Evolutionary conservation across 2,113 vertebrate species (phyloP).

Genomic region (Dipodomys stephensi): DNA sequence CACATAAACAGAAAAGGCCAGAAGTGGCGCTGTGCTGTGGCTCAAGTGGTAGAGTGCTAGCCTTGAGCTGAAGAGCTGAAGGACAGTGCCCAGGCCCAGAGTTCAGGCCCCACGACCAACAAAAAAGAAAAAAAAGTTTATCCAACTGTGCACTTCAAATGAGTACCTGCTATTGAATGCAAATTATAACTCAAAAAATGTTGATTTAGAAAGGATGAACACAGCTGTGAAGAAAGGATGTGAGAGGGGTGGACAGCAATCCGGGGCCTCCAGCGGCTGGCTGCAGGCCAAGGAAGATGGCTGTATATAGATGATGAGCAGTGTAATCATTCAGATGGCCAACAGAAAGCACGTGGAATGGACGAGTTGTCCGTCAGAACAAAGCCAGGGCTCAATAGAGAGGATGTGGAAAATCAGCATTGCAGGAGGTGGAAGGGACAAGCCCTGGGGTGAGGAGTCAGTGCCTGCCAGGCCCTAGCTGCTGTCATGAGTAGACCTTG

Average conservation of each 20-base stretch:
- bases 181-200: neutral
- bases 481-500: neutral
- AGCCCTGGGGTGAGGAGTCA: neutral
- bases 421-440: neutral
- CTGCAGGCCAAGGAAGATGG: no score
- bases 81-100: no score
- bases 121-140: no score
- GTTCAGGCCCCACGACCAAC: no score
- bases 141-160: neutral
- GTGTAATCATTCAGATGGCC: neutral
- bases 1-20: no score
- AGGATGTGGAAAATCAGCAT: neutral
- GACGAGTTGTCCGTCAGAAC: neutral
- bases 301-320: no score
- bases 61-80: no score
- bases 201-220: conserved; percentile 9
- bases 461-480: neutral
- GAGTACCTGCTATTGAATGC: neutral
- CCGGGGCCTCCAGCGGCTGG: no score
- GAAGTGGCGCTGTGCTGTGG: no score
- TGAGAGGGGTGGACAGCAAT: no score
- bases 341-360: neutral
- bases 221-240: neutral
- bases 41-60: no score
- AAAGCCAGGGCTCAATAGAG: neutral